These are phyloP conservation scores for Lamellibrachia satsuma DNA, from an alignment of 2,888 invertebrate species.

Conservation along the genomic window DNA sequence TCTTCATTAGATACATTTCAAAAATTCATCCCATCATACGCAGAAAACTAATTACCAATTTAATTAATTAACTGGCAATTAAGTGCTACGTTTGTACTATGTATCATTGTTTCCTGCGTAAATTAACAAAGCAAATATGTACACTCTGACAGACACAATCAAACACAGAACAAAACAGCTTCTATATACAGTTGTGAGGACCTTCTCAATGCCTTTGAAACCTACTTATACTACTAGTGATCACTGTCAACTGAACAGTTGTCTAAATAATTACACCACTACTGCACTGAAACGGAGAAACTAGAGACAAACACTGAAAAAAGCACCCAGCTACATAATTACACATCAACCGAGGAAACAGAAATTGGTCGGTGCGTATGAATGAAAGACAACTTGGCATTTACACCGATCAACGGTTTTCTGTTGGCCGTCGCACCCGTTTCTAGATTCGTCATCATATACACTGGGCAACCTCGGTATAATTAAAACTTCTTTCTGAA, in stretches of 20 bases:
- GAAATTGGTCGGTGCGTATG: slow-evolving; percentile 3
- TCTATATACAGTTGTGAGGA: not conserved
- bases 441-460: not conserved
- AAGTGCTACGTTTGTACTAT: not conserved
- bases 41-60: not conserved
- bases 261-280: not conserved
- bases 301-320: not conserved
- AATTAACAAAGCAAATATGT: slow-evolving; percentile 4
- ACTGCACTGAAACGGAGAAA: not conserved
- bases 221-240: not conserved
- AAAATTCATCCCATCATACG: not conserved
- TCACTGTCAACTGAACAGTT: not conserved
- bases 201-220: not conserved
- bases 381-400: slow-evolving; percentile 17
- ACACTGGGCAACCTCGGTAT: not conserved
- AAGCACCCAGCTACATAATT: not conserved
- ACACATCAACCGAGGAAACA: not conserved
- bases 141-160: not conserved
- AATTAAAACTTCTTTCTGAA: not conserved
- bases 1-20: not conserved
- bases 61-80: slow-evolving; percentile 17
- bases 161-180: not conserved
- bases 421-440: not conserved
- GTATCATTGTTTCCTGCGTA: not conserved
- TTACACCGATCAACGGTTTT: not conserved